Base-by-base conservation (phyloP, 2,888 invertebrate species). In the Drepanosiphum platanoidis region DNA sequence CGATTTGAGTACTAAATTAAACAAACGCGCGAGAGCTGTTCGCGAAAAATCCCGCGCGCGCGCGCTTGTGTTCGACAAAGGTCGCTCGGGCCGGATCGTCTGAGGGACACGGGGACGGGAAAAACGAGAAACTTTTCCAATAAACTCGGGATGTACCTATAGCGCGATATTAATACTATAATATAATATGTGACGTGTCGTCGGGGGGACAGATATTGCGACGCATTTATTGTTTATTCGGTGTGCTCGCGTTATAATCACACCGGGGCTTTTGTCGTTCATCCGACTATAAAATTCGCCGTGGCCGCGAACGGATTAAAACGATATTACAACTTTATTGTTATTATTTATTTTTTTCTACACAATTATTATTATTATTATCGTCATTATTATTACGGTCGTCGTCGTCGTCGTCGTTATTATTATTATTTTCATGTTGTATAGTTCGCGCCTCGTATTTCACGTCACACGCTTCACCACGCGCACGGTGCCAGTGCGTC, bases 261-360 rank as follows among this genome's bases (percentile, higher is more conserved):
- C 71, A 27, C 27, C 9, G 27, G 72, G 42, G 72, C 42, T 42
- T 72, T 72, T 72, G 42, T 72, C 4, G 72, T 72, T 30, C 72
- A 46, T 18, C 9, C 15, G 42, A 42, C 42, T 72, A 72, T 72
- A 72, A 72, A 72, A 72, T 30, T 71, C 71, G 71, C 27, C 15
- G 27, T 5, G 27, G 27, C 30, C 72, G 18, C 42, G 18, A 72
- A 27, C 18, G 42, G 72, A 42, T 72, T 46, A 72, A 72, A 72
- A 72, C 4, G 18, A 52, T 52, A 52, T 22, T 52, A 52, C 52
- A 52, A 52, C 22, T 18, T 52, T 3, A 22, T 52, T 52, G 22
- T 46, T 22, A 52, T 52, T 42, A 9, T 46, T 46, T 46, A 46
- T 46, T 46, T 15, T 46, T 46, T 42, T 42, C n/a, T n/a, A n/a